phyloP scores from a whole-genome alignment of 2,888 invertebrate species.

The Toxonevra muliebris region DNA sequence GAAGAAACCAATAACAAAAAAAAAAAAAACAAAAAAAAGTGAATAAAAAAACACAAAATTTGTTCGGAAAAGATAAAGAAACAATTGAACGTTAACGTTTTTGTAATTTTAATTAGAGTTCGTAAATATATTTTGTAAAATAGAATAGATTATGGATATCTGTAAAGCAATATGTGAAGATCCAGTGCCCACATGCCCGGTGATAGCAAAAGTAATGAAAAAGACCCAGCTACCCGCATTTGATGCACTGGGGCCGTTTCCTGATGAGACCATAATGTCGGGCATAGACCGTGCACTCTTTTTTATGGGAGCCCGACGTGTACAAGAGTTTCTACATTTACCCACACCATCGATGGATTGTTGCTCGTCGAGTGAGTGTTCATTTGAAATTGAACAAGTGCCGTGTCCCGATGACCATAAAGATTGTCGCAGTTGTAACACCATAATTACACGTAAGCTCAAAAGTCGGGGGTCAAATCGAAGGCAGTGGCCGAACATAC shows the following conservation, averaged over 20 bases:
- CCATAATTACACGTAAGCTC: constrained; percentile 9
- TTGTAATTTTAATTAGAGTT: constrained; percentile 1
- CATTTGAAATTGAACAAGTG: constrained; percentile 16
- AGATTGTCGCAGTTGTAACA: constrained; percentile 15
- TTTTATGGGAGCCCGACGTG: constrained; percentile 42
- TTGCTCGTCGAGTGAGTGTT: constrained; percentile 29
- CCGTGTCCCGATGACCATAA: constrained; percentile 27
- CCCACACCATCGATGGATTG: constrained; percentile 26
- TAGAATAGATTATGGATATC: constrained; percentile 8
- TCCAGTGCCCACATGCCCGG: constrained; percentile 23
- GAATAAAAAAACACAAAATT: neutral
- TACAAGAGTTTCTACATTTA: constrained; percentile 35
- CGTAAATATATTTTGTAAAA: neutral
- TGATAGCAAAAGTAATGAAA: constrained; percentile 34
- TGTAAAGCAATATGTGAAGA: constrained; percentile 12
- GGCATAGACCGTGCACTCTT: constrained; percentile 51
- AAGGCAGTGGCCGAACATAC: too few species aligned
- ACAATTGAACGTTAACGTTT: neutral
- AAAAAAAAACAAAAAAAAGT: constrained; percentile 1
- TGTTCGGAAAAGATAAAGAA: neutral
- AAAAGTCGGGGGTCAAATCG: too few species aligned
- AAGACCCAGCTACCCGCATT: constrained; percentile 31
- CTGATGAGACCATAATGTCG: constrained; percentile 54
- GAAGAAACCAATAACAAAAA: neutral
- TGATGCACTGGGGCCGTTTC: constrained; percentile 50